phyloP scores from a whole-genome alignment of 1,140 invertebrate genomes.

The Zaprionus kolodkinae region DNA sequence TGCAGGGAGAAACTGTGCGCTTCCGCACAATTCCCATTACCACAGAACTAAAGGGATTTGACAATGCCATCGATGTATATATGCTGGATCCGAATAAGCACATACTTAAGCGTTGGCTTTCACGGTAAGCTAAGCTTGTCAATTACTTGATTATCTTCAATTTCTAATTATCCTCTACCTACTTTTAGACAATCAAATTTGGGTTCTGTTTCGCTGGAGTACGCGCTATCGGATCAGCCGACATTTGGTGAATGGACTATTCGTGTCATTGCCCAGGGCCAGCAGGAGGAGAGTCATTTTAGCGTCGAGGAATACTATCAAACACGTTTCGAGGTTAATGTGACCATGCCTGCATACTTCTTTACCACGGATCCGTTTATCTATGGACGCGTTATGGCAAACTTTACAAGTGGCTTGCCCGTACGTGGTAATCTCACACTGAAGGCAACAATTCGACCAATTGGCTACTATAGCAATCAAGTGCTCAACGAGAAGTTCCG shows the following conservation, averaged over 20 bases:
- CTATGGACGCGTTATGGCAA: slow-evolving; percentile 94
- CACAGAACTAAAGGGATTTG: slow-evolving; percentile 94
- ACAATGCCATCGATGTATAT: slow-evolving; percentile 94
- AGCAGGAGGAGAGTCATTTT: slow-evolving; percentile 94
- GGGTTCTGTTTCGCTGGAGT: slow-evolving; percentile 95
- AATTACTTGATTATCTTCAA: background rate
- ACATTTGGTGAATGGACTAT: slow-evolving; percentile 97
- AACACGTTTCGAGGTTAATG: slow-evolving; percentile 96
- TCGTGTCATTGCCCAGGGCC: slow-evolving; percentile 93
- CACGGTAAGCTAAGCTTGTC: slow-evolving; percentile 83
- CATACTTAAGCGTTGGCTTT: slow-evolving; percentile 95
- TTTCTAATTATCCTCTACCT: background rate
- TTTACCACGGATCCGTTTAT: slow-evolving; percentile 93
- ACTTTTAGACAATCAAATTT: slow-evolving; percentile 89
- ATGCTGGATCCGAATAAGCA: slow-evolving; percentile 94
- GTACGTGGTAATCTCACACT: slow-evolving; percentile 94
- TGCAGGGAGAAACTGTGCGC: slow-evolving; percentile 94
- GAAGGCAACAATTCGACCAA: slow-evolving; percentile 90
- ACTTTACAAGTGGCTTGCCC: slow-evolving; percentile 95
- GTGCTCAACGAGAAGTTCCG: slow-evolving; percentile 81
- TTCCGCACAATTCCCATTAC: slow-evolving; percentile 96
- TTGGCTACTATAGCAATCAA: slow-evolving; percentile 86
- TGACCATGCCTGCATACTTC: slow-evolving; percentile 97
- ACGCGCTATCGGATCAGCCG: slow-evolving; percentile 95
- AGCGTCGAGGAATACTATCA: slow-evolving; percentile 97